Evolutionary conservation across 2,888 invertebrate genomes (phyloP).

Genomic region (Empis stercorea): DNA sequence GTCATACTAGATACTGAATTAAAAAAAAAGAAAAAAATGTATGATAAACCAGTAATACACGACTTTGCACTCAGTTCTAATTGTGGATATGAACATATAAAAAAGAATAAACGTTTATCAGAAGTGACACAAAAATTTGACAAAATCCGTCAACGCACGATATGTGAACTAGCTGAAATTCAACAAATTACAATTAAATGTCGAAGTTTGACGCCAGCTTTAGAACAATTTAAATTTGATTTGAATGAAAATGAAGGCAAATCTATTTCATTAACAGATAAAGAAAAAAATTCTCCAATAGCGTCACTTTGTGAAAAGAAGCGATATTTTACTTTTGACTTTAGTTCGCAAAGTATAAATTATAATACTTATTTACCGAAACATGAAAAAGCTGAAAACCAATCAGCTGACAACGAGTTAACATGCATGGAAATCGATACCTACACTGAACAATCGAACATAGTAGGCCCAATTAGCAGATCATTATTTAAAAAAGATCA

Average conservation of each 20-base stretch:
- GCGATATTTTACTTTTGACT: neutral
- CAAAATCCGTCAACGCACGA: conserved; percentile 28
- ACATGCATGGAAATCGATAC: too few species aligned
- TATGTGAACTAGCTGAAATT: conserved; percentile 32
- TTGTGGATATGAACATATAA: too few species aligned
- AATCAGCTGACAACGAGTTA: neutral
- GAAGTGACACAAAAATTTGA: conserved; percentile 26
- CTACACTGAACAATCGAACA: neutral
- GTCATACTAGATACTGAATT: too few species aligned
- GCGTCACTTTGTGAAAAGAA: neutral
- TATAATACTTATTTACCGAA: neutral
- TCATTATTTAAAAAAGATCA: conserved; percentile 10
- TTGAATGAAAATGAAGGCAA: neutral
- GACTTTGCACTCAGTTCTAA: too few species aligned
- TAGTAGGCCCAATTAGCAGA: neutral
- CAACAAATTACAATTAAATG: conserved; percentile 31
- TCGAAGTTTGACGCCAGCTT: conserved; percentile 1
- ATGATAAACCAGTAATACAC: too few species aligned
- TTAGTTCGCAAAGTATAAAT: neutral
- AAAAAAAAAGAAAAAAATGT: too few species aligned
- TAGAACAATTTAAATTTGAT: neutral
- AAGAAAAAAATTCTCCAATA: conserved; percentile 1
- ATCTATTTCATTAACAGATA: neutral
- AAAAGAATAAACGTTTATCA: conserved; percentile 18
- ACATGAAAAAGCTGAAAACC: neutral